Evolutionary conservation across 2,113 vertebrate genomes (phyloP), one percentile per base, ranked within the genome.

Genomic region (Jacana jacana): DNA sequence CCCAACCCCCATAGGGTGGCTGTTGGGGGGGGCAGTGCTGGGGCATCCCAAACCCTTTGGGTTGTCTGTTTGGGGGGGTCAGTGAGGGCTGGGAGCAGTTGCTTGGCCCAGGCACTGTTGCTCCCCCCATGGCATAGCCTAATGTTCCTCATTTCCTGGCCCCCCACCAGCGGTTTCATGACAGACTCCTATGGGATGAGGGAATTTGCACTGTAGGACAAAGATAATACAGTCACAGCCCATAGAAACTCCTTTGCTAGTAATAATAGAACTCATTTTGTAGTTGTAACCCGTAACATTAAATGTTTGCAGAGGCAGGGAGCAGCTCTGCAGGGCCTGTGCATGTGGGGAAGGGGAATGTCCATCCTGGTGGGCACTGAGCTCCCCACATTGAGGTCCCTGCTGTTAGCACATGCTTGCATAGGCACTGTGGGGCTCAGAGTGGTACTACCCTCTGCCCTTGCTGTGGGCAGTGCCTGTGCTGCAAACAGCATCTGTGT

Each of bases 71-170:
- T 24, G 46, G 48, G 48, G 22, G 49, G 49, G 13, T 51, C 49
- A 51, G 49, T 14, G 49, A 24, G 27, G 25, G 51, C 44, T 16
- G 48, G 48, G 22, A 49, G 48, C 48, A 49, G 48, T 24, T 31
- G 7, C 17, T 68, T 2, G 2, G 35, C 10, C 17, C 18, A 2
- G 44, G 54, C n/a, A 17, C 42, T 33, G 39, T 17, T 39, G 42
- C 6, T 25, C 4, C 28, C 22, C 13, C 17, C 3, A 7, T 14
- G 31, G 33, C 15, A 15, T 27, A 25, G n/a, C 64, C 31, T 16
- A 1, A 5, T 54, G 54, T 6, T 33, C 18, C 31, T 23, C 7
- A 1, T 37, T 10, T 8, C 27, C n/a, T 23, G 19, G 4, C 10
- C 44, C 7, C 37, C 10, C 6, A 0, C 23, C n/a, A 22, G 7